Conservation (phyloP, 2,797 vertebrate genomes). For the Xiphophorus birchmanni region DNA sequence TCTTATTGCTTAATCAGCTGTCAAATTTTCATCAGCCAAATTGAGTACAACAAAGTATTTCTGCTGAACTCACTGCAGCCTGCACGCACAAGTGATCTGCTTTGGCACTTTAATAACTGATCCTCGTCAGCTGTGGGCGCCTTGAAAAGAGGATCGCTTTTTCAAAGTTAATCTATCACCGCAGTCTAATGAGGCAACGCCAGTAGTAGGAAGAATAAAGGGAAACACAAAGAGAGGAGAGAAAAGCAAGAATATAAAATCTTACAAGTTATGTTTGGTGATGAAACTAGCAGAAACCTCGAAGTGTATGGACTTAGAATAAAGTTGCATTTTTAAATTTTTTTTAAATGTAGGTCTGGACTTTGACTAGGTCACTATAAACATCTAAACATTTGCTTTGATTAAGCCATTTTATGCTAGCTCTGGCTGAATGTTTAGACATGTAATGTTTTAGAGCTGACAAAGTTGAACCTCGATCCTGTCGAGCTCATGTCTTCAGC, state of each 20-base stretch:
- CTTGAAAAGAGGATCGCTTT: constrained; percentile 40
- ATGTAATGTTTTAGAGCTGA: neutral
- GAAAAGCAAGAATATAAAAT: constrained; percentile 25
- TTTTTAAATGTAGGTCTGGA: neutral
- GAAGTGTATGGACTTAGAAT: neutral
- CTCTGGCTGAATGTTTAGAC: neutral
- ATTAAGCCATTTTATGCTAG: neutral
- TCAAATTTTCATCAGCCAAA: constrained; percentile 45
- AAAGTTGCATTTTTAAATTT: neutral
- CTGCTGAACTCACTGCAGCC: neutral
- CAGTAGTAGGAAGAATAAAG: constrained; percentile 6
- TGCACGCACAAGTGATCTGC: constrained; percentile 37
- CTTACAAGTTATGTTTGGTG: constrained; percentile 20
- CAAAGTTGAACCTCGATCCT: neutral
- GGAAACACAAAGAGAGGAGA: neutral
- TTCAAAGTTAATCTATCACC: constrained; percentile 43
- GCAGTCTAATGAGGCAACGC: constrained; percentile 30
- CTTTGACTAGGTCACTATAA: neutral
- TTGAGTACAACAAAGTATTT: constrained; percentile 44
- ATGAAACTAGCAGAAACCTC: neutral
- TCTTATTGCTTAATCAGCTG: constrained; percentile 45
- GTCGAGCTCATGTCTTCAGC: neutral
- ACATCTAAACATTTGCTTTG: neutral
- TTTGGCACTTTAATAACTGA: constrained; percentile 47
- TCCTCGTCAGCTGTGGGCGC: constrained; percentile 37